Evolutionary conservation across 2,797 vertebrate species (phyloP), one percentile per base, ranked within the genome.

Genomic region (Sebastes minor): DNA sequence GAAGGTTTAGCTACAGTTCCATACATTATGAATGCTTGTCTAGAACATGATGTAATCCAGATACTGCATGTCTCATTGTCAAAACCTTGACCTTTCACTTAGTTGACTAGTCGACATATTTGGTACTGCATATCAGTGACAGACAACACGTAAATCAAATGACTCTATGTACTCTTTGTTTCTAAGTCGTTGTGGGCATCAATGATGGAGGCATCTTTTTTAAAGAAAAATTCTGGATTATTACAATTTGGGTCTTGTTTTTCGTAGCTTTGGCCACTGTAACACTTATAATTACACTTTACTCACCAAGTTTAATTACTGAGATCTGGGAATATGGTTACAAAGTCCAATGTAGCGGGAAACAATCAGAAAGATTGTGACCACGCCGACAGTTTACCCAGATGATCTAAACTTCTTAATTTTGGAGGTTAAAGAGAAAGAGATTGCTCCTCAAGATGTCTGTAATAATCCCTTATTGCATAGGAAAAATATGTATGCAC

Each of bases 11-110:
- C 38, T 38, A 30, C 12, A 61, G n/a, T 62, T 68, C 62, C 53
- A 78, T n/a, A 49, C 18, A 20, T 20, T 49, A 68, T 69, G 57
- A 56, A 76, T 56, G 32, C 71, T 77, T 71, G 57, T 46, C 25
- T 32, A 22, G 13, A 67, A 33, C n/a, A 32, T 70, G 23, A 73
- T 27, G 27, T n/a, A 27, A 61, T 75, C 9, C 46, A 49, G 6
- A 62, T 20, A 20, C 23, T 74, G 10, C 9, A 5, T 65, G 38
- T 74, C 22, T 66, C 12, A 20, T 18, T 3, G 25, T 59, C n/a
- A 70, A 20, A 60, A 20, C 13, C 13, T 6, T 61, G 32, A 70
- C 65, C 71, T 78, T 68, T 85, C 28, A 30, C 25, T 32, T 27
- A 35, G 13, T 25, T 32, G 28, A 16, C 35, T 23, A 6, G 23